Base-by-base conservation (phyloP, 2,888 invertebrate genomes). In the Ceriagrion tenellum region DNA sequence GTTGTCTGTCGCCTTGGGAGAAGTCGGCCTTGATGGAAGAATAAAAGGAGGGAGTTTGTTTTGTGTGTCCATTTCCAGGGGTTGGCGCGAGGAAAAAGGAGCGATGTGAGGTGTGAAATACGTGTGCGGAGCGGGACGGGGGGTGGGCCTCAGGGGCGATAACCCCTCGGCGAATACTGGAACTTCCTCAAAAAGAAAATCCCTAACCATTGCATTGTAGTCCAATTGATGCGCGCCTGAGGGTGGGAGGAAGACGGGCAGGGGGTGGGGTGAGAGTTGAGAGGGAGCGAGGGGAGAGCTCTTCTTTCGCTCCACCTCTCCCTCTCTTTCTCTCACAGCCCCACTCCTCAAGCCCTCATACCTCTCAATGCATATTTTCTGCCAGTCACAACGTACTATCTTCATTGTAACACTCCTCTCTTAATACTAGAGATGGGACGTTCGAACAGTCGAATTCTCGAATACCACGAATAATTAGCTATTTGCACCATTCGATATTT, bases 131-230 rank as follows among this genome's bases (percentile, higher is more conserved):
- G 81, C 35, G 35, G 16, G 81, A 35, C 16, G 30, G 81, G n/a
- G 69, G 47, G 30, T 47, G 40, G n/a, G 47, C 93, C 47, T 47
- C 56, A 4, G 26, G 91, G 59, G 59, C 23, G 59, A 23, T 13
- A 91, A 93, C 93, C 63, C 59, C 59, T 35, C 69, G 56, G 90
- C 89, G 40, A 13, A 20, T 35, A 26, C n/a, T 47, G 47, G 74
- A 93, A 93, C 63, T 74, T 69, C 47, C 93, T 93, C 69, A 93
- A 69, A 59, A 59, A 56, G 8, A 56, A 12, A 93, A 93, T 47
- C 8, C 47, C 93, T 47, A 74, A 74, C 93, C 26, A 63, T 93
- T 93, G 93, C 69, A 93, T 69, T 93, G 69, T 93, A 63, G 69
- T 93, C 93, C 93, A 74, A 93, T 93, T 93, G 93, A 63, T 69